Conservation (phyloP, 2,888 invertebrate species). For the Diploptera punctata region DNA sequence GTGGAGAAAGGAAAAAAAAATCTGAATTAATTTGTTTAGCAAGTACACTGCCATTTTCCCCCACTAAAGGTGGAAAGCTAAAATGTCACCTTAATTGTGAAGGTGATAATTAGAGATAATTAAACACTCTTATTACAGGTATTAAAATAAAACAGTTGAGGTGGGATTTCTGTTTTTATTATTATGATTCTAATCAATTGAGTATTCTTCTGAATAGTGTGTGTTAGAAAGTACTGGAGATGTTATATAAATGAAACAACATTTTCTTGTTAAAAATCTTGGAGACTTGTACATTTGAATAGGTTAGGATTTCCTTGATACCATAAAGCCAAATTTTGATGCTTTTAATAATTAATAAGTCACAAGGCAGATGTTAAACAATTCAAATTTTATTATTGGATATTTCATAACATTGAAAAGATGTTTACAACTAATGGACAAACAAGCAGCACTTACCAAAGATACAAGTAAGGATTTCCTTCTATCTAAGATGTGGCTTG, state of each 20-base stretch:
- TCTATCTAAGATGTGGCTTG: no score
- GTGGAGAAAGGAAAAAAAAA: constrained; percentile 36
- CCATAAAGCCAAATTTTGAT: no score
- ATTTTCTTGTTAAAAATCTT: constrained; percentile 43
- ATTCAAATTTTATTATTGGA: no score
- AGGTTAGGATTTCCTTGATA: no score
- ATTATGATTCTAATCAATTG: constrained; percentile 32
- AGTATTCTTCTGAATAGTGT: constrained; percentile 40
- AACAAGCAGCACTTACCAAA: no score
- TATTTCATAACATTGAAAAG: no score
- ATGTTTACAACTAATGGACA: no score
- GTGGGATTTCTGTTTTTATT: constrained; percentile 42
- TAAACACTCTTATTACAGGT: constrained; percentile 36
- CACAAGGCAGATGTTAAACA: no score
- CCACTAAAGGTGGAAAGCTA: constrained; percentile 34
- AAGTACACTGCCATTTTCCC: constrained; percentile 43
- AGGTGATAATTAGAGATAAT: constrained; percentile 29
- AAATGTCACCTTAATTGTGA: constrained; percentile 23
- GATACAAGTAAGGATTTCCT: no score
- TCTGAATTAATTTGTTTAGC: constrained; percentile 40
- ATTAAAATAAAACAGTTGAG: constrained; percentile 36
- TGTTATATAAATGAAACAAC: constrained; percentile 40
- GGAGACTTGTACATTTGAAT: constrained; percentile 12
- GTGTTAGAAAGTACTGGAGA: constrained; percentile 38
- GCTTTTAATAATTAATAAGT: no score